A percentile compares a stretch with the other conserved stretches of the same genome.
phyloP scores from a whole-genome alignment of 2,888 invertebrate genomes.

The Netelia fuscicornis region DNA sequence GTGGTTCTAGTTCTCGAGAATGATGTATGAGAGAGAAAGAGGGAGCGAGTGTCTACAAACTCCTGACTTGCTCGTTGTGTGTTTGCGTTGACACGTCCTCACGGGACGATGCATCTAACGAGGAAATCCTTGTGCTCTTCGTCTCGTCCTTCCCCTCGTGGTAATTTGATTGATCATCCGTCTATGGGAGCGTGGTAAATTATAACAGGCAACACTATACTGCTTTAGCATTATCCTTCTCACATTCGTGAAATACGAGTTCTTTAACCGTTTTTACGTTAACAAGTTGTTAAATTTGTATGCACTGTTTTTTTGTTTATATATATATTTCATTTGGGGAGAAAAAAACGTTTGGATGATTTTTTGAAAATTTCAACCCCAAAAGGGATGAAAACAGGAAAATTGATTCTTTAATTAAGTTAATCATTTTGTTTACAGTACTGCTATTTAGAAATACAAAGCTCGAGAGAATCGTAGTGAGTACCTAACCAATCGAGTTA shows the following conservation, averaged over 20 bases:
- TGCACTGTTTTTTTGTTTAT: too few relatives aligned
- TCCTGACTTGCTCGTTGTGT: conserved; percentile 73
- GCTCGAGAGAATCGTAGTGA: too few relatives aligned
- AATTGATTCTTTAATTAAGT: too few relatives aligned
- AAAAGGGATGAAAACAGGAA: not conserved
- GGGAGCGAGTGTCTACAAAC: conserved; percentile 69
- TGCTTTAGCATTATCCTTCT: conserved; percentile 8
- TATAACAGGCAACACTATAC: conserved; percentile 53
- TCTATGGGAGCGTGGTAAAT: conserved; percentile 53
- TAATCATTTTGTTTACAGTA: too few relatives aligned
- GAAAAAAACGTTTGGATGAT: too few relatives aligned
- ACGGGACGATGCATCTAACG: conserved; percentile 75
- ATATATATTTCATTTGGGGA: too few relatives aligned
- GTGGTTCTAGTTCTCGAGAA: conserved; percentile 51
- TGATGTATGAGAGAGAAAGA: conserved; percentile 35
- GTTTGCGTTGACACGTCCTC: conserved; percentile 68
- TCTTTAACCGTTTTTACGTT: not conserved
- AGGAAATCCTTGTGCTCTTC: conserved; percentile 72
- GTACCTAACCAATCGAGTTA: too few relatives aligned
- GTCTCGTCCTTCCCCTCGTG: conserved; percentile 36
- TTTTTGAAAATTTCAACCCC: too few relatives aligned
- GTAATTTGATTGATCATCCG: conserved; percentile 67
- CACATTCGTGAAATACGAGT: not conserved
- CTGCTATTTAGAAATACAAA: too few relatives aligned
- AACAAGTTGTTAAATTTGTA: not conserved